Evolutionary conservation across 2,888 invertebrate species (phyloP), one percentile per base, ranked within the genome.

Genomic region (Ochropacha duplaris): DNA sequence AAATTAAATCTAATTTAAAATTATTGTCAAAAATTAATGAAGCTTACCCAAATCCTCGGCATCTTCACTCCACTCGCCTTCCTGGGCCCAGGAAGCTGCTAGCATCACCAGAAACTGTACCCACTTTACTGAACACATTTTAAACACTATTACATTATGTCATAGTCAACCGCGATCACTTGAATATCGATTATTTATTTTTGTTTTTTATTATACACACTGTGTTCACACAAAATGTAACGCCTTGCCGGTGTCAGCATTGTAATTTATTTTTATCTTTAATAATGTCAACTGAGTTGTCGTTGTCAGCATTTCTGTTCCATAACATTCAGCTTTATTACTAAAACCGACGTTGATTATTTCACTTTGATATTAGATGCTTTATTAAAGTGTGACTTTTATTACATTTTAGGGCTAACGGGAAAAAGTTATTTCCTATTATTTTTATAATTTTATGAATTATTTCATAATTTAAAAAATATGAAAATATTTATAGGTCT

Each of bases 51-150:
- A 74, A 55, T 92, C 92, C 66, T 92, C 92, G 12, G 92, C 92
- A 62, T 92, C 92, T 63, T 92, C 92, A 54, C 90, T 92, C 92
- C 92, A 92, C 72, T 92, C 92, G 24, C 91, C 91, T 58, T 92
- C 92, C 69, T 92, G 91, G 51, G 92, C 92, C 84, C 90, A 90
- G 78, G 90, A 88, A 22, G 87, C 90, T 28, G 89, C 87, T 66
- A 92, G 80, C 83, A 91, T 84, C 78, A 92, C 83, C 62, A 90
- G 58, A 72, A 92, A 66, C 72, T 81, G 82, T 59, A 88, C 69
- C 87, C 90, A 90, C 87, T 88, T 88, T 68, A 90, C 88, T 61
- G 86, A 83, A 71, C 87, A 88, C 92, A 91, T 91, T 72, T 55
- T 39, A 50, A 28, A 31, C 31, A 34, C 49, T 57, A 59, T 50